A percentile compares a stretch with the other conserved stretches of the same genome.
These are phyloP conservation scores for Larimichthys crocea DNA, from an alignment of 2,113 vertebrate species.

Conservation along the genomic window DNA sequence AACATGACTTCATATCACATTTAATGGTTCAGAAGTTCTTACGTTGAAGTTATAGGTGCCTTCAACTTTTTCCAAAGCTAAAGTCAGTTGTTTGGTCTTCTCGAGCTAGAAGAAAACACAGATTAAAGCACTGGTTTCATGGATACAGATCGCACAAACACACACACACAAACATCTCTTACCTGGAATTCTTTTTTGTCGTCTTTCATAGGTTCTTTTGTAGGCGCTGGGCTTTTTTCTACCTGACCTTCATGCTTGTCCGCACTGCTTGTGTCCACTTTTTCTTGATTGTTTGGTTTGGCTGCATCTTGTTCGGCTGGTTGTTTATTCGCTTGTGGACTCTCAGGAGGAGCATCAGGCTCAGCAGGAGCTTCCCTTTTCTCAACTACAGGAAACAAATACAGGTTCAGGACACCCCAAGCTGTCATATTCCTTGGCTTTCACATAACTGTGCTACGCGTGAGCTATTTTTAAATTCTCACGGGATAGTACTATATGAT, in stretches of 20 bases:
- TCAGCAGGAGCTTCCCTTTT: background rate
- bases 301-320: no score
- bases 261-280: fast-evolving
- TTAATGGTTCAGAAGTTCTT: constrained; percentile 48
- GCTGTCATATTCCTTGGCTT: background rate
- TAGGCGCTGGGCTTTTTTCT: background rate
- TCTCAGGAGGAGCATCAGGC: no score
- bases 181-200: constrained; percentile 24
- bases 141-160: background rate
- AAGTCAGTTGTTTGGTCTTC: constrained; percentile 24
- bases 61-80: constrained; percentile 70
- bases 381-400: constrained; percentile 39
- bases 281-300: no score
- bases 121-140: background rate
- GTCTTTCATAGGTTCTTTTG: background rate
- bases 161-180: background rate
- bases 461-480: background rate
- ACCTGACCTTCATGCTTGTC: background rate
- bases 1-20: background rate
- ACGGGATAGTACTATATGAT: background rate
- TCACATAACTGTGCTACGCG: background rate
- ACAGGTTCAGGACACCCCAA: background rate
- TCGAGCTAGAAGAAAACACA: constrained; percentile 58
- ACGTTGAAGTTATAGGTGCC: constrained; percentile 86
- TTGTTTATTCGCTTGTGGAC: fast-evolving